These are phyloP conservation scores for Rhogogaster chlorosoma DNA, from an alignment of 2,888 invertebrate species.

Conservation along the genomic window DNA sequence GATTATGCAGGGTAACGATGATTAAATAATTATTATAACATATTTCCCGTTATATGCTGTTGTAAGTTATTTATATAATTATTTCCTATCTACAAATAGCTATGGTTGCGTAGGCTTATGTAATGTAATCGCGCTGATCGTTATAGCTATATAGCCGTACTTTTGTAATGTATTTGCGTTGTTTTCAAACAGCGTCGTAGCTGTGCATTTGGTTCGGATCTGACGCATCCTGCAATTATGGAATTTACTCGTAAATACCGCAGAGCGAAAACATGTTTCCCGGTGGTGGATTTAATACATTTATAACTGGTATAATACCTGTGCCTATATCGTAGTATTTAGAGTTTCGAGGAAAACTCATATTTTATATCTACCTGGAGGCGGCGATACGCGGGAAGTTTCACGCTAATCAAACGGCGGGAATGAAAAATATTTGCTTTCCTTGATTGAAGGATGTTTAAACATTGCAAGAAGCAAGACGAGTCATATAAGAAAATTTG, in stretches of 20 bases:
- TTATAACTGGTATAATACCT: not conserved
- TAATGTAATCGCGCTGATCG: slow-evolving; percentile 50
- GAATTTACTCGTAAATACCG: slow-evolving; percentile 18
- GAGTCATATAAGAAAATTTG: not conserved
- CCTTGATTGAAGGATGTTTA: slow-evolving; percentile 13
- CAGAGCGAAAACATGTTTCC: slow-evolving; percentile 28
- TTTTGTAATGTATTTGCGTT: slow-evolving; percentile 52
- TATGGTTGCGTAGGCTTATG: slow-evolving; percentile 58
- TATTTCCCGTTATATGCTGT: not conserved
- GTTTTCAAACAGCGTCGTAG: slow-evolving; percentile 25
- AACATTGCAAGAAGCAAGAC: not conserved
- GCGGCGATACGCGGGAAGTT: not conserved
- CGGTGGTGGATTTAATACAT: not conserved
- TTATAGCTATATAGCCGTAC: not conserved
- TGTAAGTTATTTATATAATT: slow-evolving; percentile 62
- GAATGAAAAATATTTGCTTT: slow-evolving; percentile 27
- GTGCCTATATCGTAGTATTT: not conserved
- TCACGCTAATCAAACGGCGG: not conserved
- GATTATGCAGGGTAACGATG: not conserved
- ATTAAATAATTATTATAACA: slow-evolving; percentile 8
- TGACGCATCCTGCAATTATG: slow-evolving; percentile 42
- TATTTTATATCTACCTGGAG: not conserved
- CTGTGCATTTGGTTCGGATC: not conserved
- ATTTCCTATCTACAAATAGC: slow-evolving; percentile 64
- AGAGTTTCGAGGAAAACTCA: not conserved